Base-by-base conservation (phyloP, 2,888 invertebrate species). In the Lissocephala sabroskyi region DNA sequence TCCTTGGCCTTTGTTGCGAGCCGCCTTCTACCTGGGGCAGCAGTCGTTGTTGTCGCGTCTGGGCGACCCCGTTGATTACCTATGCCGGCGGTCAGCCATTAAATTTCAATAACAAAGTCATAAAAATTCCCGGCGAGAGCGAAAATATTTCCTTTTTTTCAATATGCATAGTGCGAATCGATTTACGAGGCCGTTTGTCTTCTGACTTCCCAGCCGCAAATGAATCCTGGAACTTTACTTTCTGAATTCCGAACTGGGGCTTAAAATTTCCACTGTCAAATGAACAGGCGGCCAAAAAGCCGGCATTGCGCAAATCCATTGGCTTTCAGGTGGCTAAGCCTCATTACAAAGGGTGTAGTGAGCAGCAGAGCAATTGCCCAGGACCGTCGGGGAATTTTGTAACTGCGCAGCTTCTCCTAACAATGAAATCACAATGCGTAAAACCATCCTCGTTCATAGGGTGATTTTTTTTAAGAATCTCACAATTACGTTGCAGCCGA, bases 141-240 rank as follows among this genome's bases (percentile, higher is more conserved):
- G 30, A 44, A 55, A 49, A 52, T 59, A 73, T 71, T 64, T n/a
- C n/a, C n/a, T n/a, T 59, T 48, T 59, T 64, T 33, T 41, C 36
- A 50, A 76, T 76, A 68, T 76, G 62, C 65, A 60, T 55, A 50
- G 17, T n/a, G 7, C 14, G 16, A 46, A 58, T 53, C 54, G 54
- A 59, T 59, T 58, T 53, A 64, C 52, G 62, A 62, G 62, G 52
- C 52, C 61, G 48, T 53, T 52, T 52, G 59, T 51, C 62, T 57
- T 53, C 49, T 58, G 74, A 73, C 74, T 73, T 58, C 11, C 7
- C 54, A 55, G 56, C 74, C 62, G 32, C 74, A 62, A 50, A 45
- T 16, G 10, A 30, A 7, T 30, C 4, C n/a, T 30, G 11, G 30
- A 30, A n/a, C 1, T 33, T 33, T 2, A 1, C 2, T 2, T 14